These are phyloP conservation scores for Coregonus ussuriensis DNA, from an alignment of 2,797 vertebrate genomes.

Conservation along the genomic window DNA sequence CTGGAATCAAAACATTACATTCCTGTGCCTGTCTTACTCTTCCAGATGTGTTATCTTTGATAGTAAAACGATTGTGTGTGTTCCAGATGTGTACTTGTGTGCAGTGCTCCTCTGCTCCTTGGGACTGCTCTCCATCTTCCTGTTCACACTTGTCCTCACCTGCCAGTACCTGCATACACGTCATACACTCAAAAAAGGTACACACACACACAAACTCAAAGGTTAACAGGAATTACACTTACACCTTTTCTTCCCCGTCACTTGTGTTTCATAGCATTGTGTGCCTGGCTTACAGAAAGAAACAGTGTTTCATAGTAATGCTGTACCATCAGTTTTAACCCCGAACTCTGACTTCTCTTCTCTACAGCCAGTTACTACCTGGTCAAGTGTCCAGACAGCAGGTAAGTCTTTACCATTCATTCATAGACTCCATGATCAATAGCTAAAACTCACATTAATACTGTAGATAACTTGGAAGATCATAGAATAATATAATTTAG, in stretches of 20 bases:
- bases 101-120: conserved; percentile 83
- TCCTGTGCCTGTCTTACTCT: not conserved
- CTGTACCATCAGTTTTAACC: too few species aligned
- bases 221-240: not conserved
- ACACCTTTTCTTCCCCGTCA: not conserved
- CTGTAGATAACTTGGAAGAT: not conserved
- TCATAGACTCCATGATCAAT: not conserved
- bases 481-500: not conserved
- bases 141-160: conserved; percentile 84
- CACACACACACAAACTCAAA: not conserved
- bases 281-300: not conserved
- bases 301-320: not conserved
- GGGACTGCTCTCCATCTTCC: conserved; percentile 78
- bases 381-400: conserved; percentile 94
- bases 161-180: conserved; percentile 85
- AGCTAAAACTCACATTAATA: not conserved
- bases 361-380: conserved; percentile 85
- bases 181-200: conserved; percentile 73
- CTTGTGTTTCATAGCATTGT: not conserved
- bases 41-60: not conserved
- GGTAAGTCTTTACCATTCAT: conserved; percentile 72
- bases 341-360: conserved; percentile 17
- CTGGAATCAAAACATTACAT: not conserved
- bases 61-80: conserved; percentile 26
- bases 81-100: conserved; percentile 87